Evolutionary conservation across 2,888 invertebrate genomes (phyloP).

Genomic region (Agapostemon virescens): DNA sequence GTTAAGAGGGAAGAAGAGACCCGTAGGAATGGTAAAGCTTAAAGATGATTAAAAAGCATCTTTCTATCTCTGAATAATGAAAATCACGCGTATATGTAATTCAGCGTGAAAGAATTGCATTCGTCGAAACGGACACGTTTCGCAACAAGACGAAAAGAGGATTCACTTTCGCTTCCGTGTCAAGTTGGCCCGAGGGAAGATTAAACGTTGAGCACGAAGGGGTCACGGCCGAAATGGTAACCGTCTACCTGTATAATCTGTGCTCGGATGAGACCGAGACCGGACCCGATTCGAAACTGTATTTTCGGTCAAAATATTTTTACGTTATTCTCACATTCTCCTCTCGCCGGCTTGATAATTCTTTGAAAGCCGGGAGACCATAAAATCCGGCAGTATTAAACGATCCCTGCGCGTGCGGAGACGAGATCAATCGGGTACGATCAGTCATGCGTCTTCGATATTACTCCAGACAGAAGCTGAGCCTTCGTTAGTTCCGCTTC

Average conservation of each 20-base stretch:
- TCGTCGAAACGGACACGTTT: background rate
- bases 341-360: conserved; percentile 19
- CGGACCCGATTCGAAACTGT: background rate
- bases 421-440: conserved; percentile 51
- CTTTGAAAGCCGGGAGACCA: conserved; percentile 41
- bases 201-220: conserved; percentile 26
- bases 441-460: conserved; percentile 38
- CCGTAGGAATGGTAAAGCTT: too few relatives aligned
- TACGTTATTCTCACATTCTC: conserved; percentile 32
- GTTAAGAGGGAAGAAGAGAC: too few relatives aligned
- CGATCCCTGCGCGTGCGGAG: conserved; percentile 29
- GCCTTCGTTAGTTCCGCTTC: conserved; percentile 60
- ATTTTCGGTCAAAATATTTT: conserved; percentile 45
- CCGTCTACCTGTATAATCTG: conserved; percentile 42
- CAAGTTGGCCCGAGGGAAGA: conserved; percentile 7
- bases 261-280: conserved; percentile 27
- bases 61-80: too few relatives aligned
- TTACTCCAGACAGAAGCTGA: conserved; percentile 38
- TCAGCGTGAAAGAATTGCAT: too few relatives aligned
- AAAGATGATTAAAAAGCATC: too few relatives aligned
- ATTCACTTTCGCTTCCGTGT: background rate
- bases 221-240: conserved; percentile 25
- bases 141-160: background rate
- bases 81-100: too few relatives aligned
- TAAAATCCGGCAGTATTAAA: conserved; percentile 51